Conservation (phyloP, 1,140 invertebrate species). For the Bombus pyrosoma region DNA sequence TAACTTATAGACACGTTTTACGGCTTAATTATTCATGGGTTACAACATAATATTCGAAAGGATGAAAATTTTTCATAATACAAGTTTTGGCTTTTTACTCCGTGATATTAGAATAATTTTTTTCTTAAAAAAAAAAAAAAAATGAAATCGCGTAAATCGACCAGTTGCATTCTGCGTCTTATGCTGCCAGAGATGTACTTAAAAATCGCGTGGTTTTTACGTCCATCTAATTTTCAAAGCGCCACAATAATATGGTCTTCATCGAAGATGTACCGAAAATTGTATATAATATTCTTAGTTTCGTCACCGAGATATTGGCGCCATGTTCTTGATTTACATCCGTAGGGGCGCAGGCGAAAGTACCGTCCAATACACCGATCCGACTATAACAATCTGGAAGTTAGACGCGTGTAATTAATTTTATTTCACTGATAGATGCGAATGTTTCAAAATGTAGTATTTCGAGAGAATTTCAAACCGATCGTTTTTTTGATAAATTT, state of each 20-base stretch:
- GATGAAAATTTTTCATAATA: neutral
- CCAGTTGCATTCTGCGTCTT: neutral
- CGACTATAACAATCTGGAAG: slow-evolving; percentile 29
- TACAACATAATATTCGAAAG: neutral
- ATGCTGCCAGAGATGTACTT: slow-evolving; percentile 10
- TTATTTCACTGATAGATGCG: neutral
- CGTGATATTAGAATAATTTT: neutral
- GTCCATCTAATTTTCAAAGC: neutral
- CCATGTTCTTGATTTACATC: slow-evolving; percentile 14
- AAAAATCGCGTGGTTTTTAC: neutral
- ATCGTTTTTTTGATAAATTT: neutral
- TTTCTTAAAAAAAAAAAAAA: neutral
- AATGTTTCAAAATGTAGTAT: neutral
- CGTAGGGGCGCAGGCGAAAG: slow-evolving; percentile 36
- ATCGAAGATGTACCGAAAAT: neutral
- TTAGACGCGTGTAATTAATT: slow-evolving; percentile 31
- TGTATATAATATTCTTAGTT: neutral
- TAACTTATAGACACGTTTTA: neutral
- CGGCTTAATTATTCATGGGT: no score
- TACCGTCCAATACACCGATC: slow-evolving; percentile 61
- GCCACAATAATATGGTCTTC: neutral
- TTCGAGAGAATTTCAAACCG: neutral
- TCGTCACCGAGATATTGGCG: slow-evolving; percentile 18
- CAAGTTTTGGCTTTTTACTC: no score
- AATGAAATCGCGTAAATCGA: neutral